Conservation (phyloP, 1,140 invertebrate genomes). For the Tyrophagus putrescentiae region DNA sequence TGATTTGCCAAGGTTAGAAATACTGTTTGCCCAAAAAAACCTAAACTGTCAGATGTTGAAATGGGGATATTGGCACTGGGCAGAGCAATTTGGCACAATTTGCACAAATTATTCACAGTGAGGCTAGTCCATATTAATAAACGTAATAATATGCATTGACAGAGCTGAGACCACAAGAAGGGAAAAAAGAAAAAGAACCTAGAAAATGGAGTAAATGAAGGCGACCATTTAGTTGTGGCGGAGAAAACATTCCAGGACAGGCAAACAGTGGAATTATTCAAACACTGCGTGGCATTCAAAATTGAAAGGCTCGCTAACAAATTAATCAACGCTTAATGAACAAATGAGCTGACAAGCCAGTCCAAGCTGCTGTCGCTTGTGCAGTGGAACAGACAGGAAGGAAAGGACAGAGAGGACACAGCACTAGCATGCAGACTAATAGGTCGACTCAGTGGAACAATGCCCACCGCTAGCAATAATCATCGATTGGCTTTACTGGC, state of each 20-base stretch:
- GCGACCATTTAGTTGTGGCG: too few species aligned
- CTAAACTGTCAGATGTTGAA: not conserved
- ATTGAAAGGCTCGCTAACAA: not conserved
- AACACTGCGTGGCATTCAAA: not conserved
- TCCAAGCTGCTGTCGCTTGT: not conserved
- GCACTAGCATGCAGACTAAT: too few species aligned
- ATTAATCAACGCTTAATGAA: constrained; percentile 14
- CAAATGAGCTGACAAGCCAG: not conserved
- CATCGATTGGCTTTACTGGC: constrained; percentile 13
- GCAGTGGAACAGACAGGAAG: not conserved
- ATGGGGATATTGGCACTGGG: not conserved
- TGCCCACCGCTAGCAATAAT: constrained; percentile 1
- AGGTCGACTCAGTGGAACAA: not conserved
- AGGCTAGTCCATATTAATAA: not conserved
- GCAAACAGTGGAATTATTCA: constrained; percentile 6
- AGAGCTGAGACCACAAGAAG: not conserved
- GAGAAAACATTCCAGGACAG: not conserved
- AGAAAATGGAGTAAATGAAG: too few species aligned
- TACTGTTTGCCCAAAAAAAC: not conserved
- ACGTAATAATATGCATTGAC: not conserved
- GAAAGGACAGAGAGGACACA: too few species aligned
- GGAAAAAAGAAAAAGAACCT: too few species aligned
- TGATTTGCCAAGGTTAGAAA: too few species aligned
- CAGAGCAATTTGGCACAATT: not conserved
- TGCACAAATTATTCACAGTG: not conserved